A percentile compares a stretch with the other conserved stretches of the same genome.
Conservation (phyloP, 2,888 invertebrate genomes). For the Dryadula phaetusa region DNA sequence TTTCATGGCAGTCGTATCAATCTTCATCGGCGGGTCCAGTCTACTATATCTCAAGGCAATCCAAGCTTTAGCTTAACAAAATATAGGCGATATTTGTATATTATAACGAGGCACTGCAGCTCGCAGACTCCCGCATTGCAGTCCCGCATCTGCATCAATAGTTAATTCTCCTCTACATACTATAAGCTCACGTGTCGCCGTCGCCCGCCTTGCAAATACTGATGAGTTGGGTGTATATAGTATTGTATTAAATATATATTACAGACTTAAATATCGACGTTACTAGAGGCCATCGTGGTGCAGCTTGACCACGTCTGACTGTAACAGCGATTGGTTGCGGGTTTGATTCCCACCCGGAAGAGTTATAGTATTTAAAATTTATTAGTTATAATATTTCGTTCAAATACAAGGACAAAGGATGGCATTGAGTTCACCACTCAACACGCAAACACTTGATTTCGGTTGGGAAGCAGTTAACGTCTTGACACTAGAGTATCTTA, state of each 20-base stretch:
- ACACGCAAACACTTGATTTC: no score
- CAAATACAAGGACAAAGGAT: no score
- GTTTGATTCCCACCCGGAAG: no score
- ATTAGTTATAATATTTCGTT: no score
- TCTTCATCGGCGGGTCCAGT: constrained; percentile 12
- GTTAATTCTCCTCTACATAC: constrained; percentile 27
- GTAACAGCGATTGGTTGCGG: no score
- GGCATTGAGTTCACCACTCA: no score
- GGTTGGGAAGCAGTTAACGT: no score
- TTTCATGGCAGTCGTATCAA: constrained; percentile 24
- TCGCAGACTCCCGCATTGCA: constrained; percentile 46
- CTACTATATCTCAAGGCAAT: neutral
- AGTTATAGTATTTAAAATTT: no score
- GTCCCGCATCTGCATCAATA: constrained; percentile 35
- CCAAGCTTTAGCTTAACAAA: constrained; percentile 12
- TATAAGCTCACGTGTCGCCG: neutral
- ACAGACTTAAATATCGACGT: neutral
- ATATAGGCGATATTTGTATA: constrained; percentile 28
- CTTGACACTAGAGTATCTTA: no score
- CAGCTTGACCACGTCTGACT: no score
- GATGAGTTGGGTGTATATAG: neutral
- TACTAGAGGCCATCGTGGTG: no score
- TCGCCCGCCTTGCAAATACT: neutral
- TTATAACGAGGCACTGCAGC: constrained; percentile 27
- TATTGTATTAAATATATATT: neutral